Base-by-base conservation (phyloP, 2,888 invertebrate species). In the Caenorhabditis panamensis region DNA sequence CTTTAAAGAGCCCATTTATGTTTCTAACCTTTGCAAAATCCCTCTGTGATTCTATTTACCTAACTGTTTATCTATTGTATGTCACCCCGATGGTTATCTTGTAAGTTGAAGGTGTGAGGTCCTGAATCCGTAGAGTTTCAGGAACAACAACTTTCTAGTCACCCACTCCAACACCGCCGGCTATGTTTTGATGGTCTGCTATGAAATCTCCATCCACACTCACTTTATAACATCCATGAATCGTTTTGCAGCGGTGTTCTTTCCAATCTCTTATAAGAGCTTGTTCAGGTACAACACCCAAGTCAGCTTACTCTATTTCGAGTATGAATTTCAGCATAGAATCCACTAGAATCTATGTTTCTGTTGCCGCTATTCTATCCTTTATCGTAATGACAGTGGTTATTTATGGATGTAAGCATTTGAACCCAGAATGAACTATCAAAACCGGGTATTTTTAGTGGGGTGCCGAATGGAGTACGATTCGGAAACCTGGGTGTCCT, bases 61-160 rank as follows among this genome's bases (percentile, higher is more conserved):
- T 61, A 11, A 53, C 63, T 1, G 18, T 75, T 9, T 75, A 66
- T 41, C 41, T 66, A 20, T 6, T 75, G 4, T 75, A 66, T 22
- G 18, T 75, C n/a, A 53, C 61, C 28, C 73, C 73, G 0, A 75
- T 75, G 73, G 28, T 75, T 20, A 53, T 75, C 16, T 22, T 75
- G 75, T 75, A 36, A 67, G 75, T 75, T 16, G 4, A 2, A n/a
- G n/a, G n/a, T n/a, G n/a, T n/a, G n/a, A n/a, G n/a, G n/a, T n/a
- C 9, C 9, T 6, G 31, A 31, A 6, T 36, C 11, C 36, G 11
- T 8, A 36, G 36, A 8, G 36, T 36, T n/a, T n/a, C n/a, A n/a
- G 36, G 8, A 36, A 5, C 36, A 59, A 41, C 31, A 20, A 22
- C 16, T 64, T 73, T 2, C 22, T 73, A 51, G 53, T 47, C 2